Evolutionary conservation across 2,113 vertebrate species (phyloP).

Genomic region (Carollia perspicillata): DNA sequence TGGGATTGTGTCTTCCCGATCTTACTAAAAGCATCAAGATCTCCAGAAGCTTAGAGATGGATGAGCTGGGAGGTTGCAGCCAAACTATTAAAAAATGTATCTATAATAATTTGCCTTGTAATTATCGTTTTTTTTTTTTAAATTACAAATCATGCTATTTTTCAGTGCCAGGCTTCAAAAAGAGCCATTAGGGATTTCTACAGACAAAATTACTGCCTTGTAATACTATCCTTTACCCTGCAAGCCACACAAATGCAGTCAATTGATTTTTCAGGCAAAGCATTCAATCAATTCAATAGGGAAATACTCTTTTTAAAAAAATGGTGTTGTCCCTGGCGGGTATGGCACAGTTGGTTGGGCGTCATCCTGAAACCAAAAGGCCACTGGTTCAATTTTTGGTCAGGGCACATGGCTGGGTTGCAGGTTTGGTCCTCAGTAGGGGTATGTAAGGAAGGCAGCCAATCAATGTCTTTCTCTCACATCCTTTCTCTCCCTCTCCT

Average conservation of each 20-base stretch:
- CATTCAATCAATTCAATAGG: background rate
- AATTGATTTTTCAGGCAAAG: constrained; percentile 15
- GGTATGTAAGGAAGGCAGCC: no score
- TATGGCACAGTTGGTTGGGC: no score
- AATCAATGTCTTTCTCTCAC: no score
- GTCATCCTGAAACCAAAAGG: no score
- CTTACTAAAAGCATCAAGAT: background rate
- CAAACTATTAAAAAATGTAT: background rate
- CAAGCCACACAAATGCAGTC: background rate
- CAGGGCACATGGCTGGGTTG: no score
- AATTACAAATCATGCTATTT: constrained; percentile 15
- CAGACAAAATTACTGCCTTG: background rate
- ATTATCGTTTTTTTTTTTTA: background rate
- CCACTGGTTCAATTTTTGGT: no score
- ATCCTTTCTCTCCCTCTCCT: no score
- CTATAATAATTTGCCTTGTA: background rate
- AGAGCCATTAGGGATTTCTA: background rate
- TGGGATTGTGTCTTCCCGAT: background rate
- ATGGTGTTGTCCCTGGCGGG: background rate
- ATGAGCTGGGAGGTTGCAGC: background rate
- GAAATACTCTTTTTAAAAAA: background rate
- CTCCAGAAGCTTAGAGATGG: background rate
- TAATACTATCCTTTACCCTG: background rate
- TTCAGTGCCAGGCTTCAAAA: constrained; percentile 1
- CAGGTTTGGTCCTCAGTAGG: no score